Base-by-base conservation (phyloP, 1,140 invertebrate genomes). In the Drosophila sproati region DNA sequence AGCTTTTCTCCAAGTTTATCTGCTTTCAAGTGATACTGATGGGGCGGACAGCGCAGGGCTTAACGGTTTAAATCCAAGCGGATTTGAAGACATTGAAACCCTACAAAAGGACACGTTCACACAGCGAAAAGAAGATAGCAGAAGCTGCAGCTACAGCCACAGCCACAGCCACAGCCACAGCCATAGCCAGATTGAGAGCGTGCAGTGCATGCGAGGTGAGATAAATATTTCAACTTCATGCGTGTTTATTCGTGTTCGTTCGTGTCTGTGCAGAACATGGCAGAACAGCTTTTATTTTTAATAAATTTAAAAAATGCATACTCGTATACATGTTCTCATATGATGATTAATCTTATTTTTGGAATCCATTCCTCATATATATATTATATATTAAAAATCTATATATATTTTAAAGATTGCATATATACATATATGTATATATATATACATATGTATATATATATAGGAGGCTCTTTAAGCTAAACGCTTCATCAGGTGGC, bases 1-100 rank as follows among this genome's bases (percentile, higher is more conserved):
- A 78, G 82, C 70, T 85, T 85, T 75, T 61, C 78, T 51, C 73
- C 2, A 50, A 60, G 47, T 68, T 76, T 80, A 74, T 72, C 74
- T 78, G 37, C 41, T 68, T 66, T 55, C 43, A 51, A 77, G 48
- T 55, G 70, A 73, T 61, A 60, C 43, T 55, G 60, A 54, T 37
- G 35, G 4, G 43, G 5, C 62, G 28, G 39, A 41, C 3, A 41
- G 3, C 39, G n/a, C 20, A 35, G 39, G 39, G 37, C 32, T 56
- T 50, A 64, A 34, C 59, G 59, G 60, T 59, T 73, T 77, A 78
- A 73, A 70, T 56, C 68, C 63, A 66, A 77, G 43, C 67, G 77
- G 73, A 66, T 76, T 73, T 54, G 50, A 69, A 69, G 68, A 63
- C 59, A 77, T 77, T 62, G 73, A 79, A 68, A 67, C 61, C 62